phyloP scores from a whole-genome alignment of 2,888 invertebrate genomes.

The Seira ritae region DNA sequence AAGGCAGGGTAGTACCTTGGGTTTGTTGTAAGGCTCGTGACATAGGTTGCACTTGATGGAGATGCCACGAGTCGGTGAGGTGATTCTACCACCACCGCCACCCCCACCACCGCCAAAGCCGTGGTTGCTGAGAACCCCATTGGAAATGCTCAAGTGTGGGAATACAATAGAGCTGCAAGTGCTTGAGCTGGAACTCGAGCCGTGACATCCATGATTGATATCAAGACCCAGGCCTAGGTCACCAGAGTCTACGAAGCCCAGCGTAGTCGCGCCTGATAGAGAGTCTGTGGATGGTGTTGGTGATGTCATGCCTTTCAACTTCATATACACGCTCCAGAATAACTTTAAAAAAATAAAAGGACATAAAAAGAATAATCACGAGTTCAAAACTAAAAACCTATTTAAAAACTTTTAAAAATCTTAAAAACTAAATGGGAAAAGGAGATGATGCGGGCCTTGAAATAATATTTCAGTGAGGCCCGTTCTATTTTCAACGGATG shows the following conservation, averaged over 20 bases:
- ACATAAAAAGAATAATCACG: too few relatives aligned
- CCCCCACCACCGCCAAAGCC: constrained; percentile 58
- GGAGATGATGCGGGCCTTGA: not conserved
- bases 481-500: not conserved
- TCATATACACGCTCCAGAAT: constrained; percentile 37
- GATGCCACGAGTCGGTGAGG: constrained; percentile 25
- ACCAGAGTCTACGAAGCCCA: constrained; percentile 89
- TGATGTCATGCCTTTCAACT: constrained; percentile 81
- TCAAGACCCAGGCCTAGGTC: constrained; percentile 82
- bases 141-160: constrained; percentile 71
- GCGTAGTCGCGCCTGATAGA: constrained; percentile 92
- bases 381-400: too few relatives aligned
- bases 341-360: too few relatives aligned
- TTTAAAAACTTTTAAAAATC: too few relatives aligned
- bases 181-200: constrained; percentile 91
- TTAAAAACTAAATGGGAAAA: too few relatives aligned
- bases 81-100: constrained; percentile 30
- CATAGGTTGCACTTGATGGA: constrained; percentile 82
- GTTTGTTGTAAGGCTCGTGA: constrained; percentile 85
- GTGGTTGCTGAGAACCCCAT: constrained; percentile 77
- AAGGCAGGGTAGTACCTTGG: constrained; percentile 87
- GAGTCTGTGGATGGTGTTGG: constrained; percentile 95
- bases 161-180: constrained; percentile 74
- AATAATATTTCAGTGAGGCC: too few relatives aligned
- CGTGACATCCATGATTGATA: constrained; percentile 77